Base-by-base conservation (phyloP, 2,797 vertebrate genomes). In the Brachymystax lenok region DNA sequence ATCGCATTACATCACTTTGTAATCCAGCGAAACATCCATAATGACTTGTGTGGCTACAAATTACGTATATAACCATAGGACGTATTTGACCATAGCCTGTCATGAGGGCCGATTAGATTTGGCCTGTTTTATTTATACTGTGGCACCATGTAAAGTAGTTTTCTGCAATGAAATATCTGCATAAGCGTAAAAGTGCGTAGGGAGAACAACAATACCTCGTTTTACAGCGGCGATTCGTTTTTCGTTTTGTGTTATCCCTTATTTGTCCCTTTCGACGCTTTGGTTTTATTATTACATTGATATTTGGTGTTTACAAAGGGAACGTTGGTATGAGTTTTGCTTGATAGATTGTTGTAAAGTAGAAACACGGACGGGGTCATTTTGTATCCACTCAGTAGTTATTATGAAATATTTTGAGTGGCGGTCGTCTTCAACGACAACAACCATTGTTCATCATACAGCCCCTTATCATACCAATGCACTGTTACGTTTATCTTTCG, bases 1-100 rank as follows among this genome's bases (percentile, higher is more conserved):
- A 51, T 50, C 69, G 69, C 86, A 86, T 92, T 91, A 88, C 87
- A 91, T 92, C 86, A 90, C 88, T 1, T 87, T 50, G 27, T 75
- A 83, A 72, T 84, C 78, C 40, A 67, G 51, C 30, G n/a, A 77
- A 73, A 77, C 46, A 71, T 54, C 59, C 0, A 27, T 17, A 69
- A 68, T 27, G 52, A 59, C 7, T 74, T 66, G 27, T 66, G 21
- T 56, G 71, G 52, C 50, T 78, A 27, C 54, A 73, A 73, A 33
- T 12, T 12, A 46, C 40, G 40, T 3, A 12, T 7, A 40, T 46
- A 13, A 46, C 40, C 40, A 13, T 46, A 12, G 2, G 10, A 46
- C 10, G 3, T 46, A 46, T 46, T 46, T 70, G 46, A 40, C 30
- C 46, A 67, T 30, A 52, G 3, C 12, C 28, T 74, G 74, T 69